A percentile compares a stretch with the other conserved stretches of the same genome.
Conservation (phyloP, 2,797 vertebrate species). For the Gobio occitaniae region DNA sequence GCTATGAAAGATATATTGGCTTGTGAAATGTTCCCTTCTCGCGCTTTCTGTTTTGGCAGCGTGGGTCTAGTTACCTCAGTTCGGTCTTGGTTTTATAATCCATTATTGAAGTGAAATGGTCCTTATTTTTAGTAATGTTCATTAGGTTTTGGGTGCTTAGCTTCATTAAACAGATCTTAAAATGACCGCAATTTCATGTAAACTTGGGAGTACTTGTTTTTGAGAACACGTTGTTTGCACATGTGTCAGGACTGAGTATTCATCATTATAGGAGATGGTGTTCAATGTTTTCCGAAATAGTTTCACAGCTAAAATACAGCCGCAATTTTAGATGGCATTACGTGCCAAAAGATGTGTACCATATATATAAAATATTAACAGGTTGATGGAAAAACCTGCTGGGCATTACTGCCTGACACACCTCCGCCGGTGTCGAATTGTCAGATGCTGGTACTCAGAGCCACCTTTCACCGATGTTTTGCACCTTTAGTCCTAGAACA, state of each 20-base stretch:
- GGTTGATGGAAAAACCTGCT: too few relatives aligned
- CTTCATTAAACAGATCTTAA: slow-evolving; percentile 8
- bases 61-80: background rate
- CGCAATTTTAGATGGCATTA: background rate
- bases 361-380: too few relatives aligned
- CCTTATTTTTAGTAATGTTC: background rate
- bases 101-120: background rate
- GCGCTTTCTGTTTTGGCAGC: background rate
- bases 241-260: slow-evolving; percentile 12
- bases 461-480: too few relatives aligned
- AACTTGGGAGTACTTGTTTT: background rate
- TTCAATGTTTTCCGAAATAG: background rate
- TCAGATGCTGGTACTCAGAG: too few relatives aligned
- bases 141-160: background rate
- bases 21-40: background rate
- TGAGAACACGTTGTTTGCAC: slow-evolving; percentile 22
- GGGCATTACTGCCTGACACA: too few relatives aligned
- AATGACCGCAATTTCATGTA: background rate
- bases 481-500: too few relatives aligned
- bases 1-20: background rate
- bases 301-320: background rate
- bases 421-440: too few relatives aligned
- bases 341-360: background rate
- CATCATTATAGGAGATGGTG: background rate
- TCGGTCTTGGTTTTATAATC: background rate